Conservation (phyloP, 2,797 vertebrate species). For the Phalloptychus januarius region DNA sequence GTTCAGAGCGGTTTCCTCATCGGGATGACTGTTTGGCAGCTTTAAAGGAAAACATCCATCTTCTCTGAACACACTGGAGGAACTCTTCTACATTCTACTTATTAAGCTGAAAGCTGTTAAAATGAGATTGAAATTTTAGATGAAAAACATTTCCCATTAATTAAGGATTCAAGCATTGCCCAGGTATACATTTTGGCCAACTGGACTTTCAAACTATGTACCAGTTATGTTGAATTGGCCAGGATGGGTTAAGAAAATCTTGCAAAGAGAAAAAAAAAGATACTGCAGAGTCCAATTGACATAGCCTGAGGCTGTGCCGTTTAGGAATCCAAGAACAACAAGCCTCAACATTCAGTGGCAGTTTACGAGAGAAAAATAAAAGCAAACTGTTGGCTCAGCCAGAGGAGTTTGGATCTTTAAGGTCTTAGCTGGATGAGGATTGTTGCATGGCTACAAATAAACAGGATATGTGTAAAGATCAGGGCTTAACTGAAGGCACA, state of each 20-base stretch:
- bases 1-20: slow-evolving; percentile 20
- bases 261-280: slow-evolving; percentile 19
- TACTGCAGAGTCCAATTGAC: slow-evolving; percentile 27
- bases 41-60: neutral
- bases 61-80: neutral
- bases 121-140: slow-evolving; percentile 23
- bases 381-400: slow-evolving; percentile 14
- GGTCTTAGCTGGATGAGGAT: slow-evolving; percentile 28
- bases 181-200: slow-evolving; percentile 74
- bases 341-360: slow-evolving; percentile 30
- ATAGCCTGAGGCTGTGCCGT: slow-evolving; percentile 29
- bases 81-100: slow-evolving; percentile 4
- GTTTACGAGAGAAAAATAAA: slow-evolving; percentile 24
- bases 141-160: slow-evolving; percentile 51
- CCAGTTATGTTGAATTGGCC: slow-evolving; percentile 11
- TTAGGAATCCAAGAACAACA: slow-evolving; percentile 27
- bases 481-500: slow-evolving; percentile 39
- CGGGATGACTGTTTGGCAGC: neutral
- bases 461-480: slow-evolving; percentile 35
- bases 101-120: slow-evolving; percentile 11
- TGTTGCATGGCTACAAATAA: slow-evolving; percentile 36
- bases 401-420: slow-evolving; percentile 25
- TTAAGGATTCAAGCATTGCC: slow-evolving; percentile 83
- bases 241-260: slow-evolving; percentile 32
- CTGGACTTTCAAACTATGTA: slow-evolving; percentile 27